A percentile compares a stretch with the other conserved stretches of the same genome.
These are phyloP conservation scores for Nephrotoma flavescens DNA, from an alignment of 2,888 invertebrate species.

Conservation along the genomic window DNA sequence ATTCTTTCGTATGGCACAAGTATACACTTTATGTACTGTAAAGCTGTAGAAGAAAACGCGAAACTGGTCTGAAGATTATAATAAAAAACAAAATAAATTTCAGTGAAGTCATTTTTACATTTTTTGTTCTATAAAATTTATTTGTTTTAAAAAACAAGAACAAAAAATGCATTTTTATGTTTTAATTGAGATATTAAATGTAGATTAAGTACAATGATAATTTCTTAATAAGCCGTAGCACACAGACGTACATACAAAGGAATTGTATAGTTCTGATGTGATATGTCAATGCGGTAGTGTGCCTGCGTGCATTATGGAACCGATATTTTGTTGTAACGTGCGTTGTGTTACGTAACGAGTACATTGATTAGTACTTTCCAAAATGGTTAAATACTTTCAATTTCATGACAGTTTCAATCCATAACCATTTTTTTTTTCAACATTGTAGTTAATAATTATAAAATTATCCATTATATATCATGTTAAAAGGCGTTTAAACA, in stretches of 20 bases:
- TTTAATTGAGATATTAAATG: background rate
- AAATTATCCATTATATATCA: background rate
- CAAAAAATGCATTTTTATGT: background rate
- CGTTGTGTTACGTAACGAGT: too few species aligned
- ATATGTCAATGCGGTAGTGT: too few species aligned
- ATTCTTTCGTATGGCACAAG: background rate
- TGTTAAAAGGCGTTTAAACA: background rate
- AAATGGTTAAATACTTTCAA: background rate
- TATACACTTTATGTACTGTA: background rate
- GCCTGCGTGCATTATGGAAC: too few species aligned
- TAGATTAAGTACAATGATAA: background rate
- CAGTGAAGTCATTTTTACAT: background rate
- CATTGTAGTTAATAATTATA: background rate
- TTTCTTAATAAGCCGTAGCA: background rate
- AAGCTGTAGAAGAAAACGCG: background rate
- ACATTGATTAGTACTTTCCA: background rate
- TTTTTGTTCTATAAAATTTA: background rate
- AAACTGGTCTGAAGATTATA: background rate
- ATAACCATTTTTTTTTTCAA: background rate
- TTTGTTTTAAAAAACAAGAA: background rate
- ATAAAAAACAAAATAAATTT: background rate
- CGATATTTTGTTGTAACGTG: too few species aligned
- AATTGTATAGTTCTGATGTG: too few species aligned
- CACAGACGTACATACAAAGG: background rate
- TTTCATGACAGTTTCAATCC: background rate